phyloP scores from a whole-genome alignment of 2,888 invertebrate species.

The Nudaria mundana region DNA sequence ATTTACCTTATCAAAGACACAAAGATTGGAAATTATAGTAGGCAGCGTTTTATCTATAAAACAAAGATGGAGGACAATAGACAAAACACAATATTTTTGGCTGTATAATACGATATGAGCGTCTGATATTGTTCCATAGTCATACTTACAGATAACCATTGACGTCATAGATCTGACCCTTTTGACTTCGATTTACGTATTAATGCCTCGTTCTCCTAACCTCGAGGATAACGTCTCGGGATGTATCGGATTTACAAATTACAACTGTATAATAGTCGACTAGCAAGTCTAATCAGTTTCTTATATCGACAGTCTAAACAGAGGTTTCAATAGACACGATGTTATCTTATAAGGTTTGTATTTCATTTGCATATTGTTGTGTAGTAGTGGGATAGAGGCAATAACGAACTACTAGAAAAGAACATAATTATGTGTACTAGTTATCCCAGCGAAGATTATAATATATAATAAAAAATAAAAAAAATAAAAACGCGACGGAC shows the following conservation, averaged over 20 bases:
- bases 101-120: neutral
- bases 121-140: neutral
- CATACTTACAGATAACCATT: conserved; percentile 9
- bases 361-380: too few relatives aligned
- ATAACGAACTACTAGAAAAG: neutral
- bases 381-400: too few relatives aligned
- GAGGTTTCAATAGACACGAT: neutral
- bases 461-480: too few relatives aligned
- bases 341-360: too few relatives aligned
- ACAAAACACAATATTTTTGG: neutral
- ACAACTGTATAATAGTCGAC: neutral
- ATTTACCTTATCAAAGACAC: too few relatives aligned
- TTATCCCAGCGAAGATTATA: too few relatives aligned
- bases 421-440: too few relatives aligned
- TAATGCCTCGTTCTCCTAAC: conserved; percentile 1
- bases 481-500: too few relatives aligned
- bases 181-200: conserved; percentile 27
- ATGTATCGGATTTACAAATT: neutral
- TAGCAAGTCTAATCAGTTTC: neutral
- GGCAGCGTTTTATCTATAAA: too few relatives aligned
- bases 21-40: too few relatives aligned
- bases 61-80: too few relatives aligned
- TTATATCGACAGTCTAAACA: neutral
- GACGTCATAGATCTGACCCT: conserved; percentile 37
- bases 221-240: conserved; percentile 7